These are phyloP conservation scores for Chelon labrosus DNA, from an alignment of 2,797 vertebrate species.

Conservation along the genomic window DNA sequence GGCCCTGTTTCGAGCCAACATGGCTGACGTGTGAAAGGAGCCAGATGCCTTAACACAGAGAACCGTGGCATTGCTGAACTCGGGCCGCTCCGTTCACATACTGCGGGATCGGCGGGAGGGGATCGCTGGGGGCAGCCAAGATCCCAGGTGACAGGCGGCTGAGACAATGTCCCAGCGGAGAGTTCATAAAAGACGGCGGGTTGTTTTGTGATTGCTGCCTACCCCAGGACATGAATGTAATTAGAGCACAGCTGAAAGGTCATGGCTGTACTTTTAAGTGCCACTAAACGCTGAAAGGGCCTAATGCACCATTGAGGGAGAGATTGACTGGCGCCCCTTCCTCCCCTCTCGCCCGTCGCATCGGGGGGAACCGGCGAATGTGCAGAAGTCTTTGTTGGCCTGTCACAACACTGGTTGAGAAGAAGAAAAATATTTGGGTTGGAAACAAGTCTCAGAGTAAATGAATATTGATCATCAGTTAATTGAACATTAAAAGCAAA, in stretches of 20 bases:
- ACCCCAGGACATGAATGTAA: conserved; percentile 86
- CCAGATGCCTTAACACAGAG: conserved; percentile 79
- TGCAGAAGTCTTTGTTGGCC: conserved; percentile 66
- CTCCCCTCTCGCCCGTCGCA: conserved; percentile 54
- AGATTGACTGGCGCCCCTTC: conserved; percentile 75
- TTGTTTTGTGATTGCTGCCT: conserved; percentile 80
- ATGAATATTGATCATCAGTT: conserved; percentile 24
- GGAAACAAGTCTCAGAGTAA: conserved; percentile 45
- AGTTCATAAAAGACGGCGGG: conserved; percentile 81
- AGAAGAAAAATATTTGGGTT: conserved; percentile 57
- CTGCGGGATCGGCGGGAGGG: conserved; percentile 69
- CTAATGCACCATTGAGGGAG: conserved; percentile 76
- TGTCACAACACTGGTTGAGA: conserved; percentile 53
- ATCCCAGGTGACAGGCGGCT: conserved; percentile 83
- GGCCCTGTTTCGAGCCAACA: conserved; percentile 67
- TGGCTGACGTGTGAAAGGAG: conserved; percentile 80
- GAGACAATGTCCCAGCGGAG: conserved; percentile 81
- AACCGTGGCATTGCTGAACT: conserved; percentile 70
- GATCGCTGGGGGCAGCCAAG: conserved; percentile 77
- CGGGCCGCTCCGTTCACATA: conserved; percentile 67
- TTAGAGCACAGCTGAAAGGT: conserved; percentile 87
- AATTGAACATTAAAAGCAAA: background rate
- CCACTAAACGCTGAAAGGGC: conserved; percentile 76
- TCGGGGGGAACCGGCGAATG: conserved; percentile 53
- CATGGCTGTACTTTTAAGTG: conserved; percentile 79